Percentiles rank a stretch among this genome's conserved stretches.
phyloP scores from a whole-genome alignment of 2,797 vertebrate genomes.

The Sebastes jordani region DNA sequence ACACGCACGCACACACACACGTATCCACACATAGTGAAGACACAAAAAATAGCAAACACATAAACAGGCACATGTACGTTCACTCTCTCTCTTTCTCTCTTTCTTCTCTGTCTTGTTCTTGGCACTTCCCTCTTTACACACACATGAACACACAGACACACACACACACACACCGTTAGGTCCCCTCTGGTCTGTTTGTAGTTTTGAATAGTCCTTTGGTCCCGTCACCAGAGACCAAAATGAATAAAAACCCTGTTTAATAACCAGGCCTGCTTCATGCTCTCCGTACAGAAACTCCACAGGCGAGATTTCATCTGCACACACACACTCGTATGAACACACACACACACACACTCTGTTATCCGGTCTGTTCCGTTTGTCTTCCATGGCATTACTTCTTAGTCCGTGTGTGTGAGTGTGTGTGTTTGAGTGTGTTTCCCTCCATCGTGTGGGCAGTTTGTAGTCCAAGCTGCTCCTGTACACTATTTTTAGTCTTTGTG shows the following conservation, averaged over 20 bases:
- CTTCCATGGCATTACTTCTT: constrained; percentile 15
- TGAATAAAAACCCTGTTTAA: constrained; percentile 69
- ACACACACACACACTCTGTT: constrained; percentile 42
- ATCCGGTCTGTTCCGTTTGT: constrained; percentile 14
- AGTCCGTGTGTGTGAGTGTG: constrained; percentile 5
- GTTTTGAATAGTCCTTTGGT: constrained; percentile 64
- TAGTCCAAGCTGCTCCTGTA: constrained; percentile 60
- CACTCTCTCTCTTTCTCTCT: background rate
- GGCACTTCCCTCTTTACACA: constrained; percentile 21
- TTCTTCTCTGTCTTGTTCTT: constrained; percentile 17
- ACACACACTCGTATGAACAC: constrained; percentile 20
- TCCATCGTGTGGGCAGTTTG: constrained; percentile 44
- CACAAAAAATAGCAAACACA: constrained; percentile 3
- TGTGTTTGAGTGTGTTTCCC: constrained; percentile 36
- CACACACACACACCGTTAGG: constrained; percentile 32
- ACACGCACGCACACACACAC: background rate
- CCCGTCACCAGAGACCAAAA: constrained; percentile 65
- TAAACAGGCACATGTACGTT: background rate
- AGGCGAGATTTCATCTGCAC: constrained; percentile 55
- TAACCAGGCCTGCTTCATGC: constrained; percentile 75
- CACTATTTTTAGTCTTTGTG: constrained; percentile 49
- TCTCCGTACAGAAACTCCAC: constrained; percentile 76
- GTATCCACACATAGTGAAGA: background rate
- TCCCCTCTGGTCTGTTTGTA: constrained; percentile 69
- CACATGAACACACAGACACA: constrained; percentile 11